A percentile compares a stretch with the other conserved stretches of the same genome.
Conservation (phyloP, 2,113 vertebrate genomes). For the Cairina moschata region DNA sequence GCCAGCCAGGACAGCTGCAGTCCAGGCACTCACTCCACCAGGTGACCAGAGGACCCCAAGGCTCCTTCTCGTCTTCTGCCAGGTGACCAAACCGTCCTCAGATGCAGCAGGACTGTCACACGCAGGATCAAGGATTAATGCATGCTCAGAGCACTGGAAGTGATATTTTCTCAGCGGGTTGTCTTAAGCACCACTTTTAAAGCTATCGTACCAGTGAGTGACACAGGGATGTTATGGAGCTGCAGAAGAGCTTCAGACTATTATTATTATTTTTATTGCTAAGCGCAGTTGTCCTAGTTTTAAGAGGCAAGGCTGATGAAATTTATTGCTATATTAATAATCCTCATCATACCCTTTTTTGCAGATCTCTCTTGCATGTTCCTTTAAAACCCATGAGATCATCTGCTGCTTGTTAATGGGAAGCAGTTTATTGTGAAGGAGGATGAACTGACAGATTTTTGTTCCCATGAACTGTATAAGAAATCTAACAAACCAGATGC, state of each 20-base stretch:
- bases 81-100: neutral
- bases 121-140: neutral
- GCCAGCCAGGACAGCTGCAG: neutral
- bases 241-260: neutral
- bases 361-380: neutral
- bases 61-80: neutral
- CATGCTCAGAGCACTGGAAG: neutral
- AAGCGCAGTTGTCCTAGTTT: neutral
- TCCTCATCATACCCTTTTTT: slow-evolving; percentile 4
- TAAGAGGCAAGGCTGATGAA: neutral
- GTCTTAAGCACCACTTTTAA: neutral
- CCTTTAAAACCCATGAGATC: slow-evolving; percentile 47
- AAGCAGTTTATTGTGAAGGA: slow-evolving; percentile 57
- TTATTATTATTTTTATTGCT: slow-evolving; percentile 2
- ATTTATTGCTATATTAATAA: slow-evolving; percentile 50
- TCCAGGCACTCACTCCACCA: fast-evolving
- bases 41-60: neutral
- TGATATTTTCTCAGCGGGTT: neutral
- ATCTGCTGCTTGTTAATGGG: slow-evolving; percentile 32
- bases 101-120: neutral
- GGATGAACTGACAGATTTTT: slow-evolving; percentile 37
- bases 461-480: slow-evolving; percentile 37
- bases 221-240: neutral
- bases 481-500: slow-evolving; percentile 46
- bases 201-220: neutral